A percentile compares a stretch with the other conserved stretches of the same genome.
Evolutionary conservation across 1,140 invertebrate species (phyloP).

Genomic region (Parapsyche elsis): DNA sequence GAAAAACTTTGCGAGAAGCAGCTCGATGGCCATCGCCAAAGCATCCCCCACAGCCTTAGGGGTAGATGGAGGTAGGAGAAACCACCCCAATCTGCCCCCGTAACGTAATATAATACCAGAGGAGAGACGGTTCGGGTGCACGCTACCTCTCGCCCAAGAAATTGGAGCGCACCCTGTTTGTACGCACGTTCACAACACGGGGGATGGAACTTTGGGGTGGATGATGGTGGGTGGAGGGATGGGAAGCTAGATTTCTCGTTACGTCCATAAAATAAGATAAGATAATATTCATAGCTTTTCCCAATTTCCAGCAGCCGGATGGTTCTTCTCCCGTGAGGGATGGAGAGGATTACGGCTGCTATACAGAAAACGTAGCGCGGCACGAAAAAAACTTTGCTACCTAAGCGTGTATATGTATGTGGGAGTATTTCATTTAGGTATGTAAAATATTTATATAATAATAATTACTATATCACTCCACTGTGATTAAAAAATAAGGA

Average conservation of each 20-base stretch:
- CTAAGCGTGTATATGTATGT: neutral
- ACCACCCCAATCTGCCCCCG: slow-evolving; percentile 14
- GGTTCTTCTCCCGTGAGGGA: slow-evolving; percentile 43
- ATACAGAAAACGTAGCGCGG: slow-evolving; percentile 9
- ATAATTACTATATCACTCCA: too few relatives aligned
- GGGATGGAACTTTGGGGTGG: neutral
- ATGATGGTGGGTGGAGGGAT: slow-evolving; percentile 8
- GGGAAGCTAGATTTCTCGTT: slow-evolving; percentile 48
- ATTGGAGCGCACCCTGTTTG: slow-evolving; percentile 46
- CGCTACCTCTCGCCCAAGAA: slow-evolving; percentile 19
- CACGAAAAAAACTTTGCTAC: slow-evolving; percentile 3
- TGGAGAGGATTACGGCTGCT: slow-evolving; percentile 32
- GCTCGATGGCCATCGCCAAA: slow-evolving; percentile 19
- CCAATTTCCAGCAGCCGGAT: slow-evolving; percentile 40
- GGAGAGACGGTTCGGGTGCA: slow-evolving; percentile 13
- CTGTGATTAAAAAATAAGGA: too few relatives aligned
- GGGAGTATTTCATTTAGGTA: neutral
- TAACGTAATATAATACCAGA: slow-evolving; percentile 46
- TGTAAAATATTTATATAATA: too few relatives aligned
- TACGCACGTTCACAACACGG: slow-evolving; percentile 41
- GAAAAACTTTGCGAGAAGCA: slow-evolving; percentile 35
- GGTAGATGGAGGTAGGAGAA: neutral
- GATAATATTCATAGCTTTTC: slow-evolving; percentile 57
- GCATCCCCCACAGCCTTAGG: neutral
- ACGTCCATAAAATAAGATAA: slow-evolving; percentile 56